Conservation (phyloP, 1,140 invertebrate genomes). For the Sarcophaga bullata region DNA sequence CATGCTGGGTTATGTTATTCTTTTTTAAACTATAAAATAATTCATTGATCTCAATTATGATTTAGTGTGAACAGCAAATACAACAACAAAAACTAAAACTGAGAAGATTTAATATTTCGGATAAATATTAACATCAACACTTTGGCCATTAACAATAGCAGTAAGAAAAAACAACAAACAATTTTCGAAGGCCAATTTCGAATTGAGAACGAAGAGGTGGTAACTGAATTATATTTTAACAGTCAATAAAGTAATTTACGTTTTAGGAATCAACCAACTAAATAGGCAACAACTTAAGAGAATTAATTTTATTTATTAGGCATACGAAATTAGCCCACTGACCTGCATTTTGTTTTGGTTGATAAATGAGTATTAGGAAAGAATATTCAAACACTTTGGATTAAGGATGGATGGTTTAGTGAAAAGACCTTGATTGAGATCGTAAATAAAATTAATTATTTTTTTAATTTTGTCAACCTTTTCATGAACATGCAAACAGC, state of each 20-base stretch:
- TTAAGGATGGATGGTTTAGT: too few species aligned
- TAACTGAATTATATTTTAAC: not conserved
- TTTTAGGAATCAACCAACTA: not conserved
- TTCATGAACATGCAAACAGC: too few species aligned
- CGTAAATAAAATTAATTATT: too few species aligned
- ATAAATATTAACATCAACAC: constrained; percentile 5
- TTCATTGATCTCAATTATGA: constrained; percentile 11
- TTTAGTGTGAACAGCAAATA: not conserved
- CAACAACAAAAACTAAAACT: not conserved
- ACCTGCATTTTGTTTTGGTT: not conserved
- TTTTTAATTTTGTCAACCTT: too few species aligned
- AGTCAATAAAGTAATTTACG: constrained; percentile 4
- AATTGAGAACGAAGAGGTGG: not conserved
- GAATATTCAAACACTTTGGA: too few species aligned
- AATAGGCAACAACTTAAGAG: not conserved
- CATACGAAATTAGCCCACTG: not conserved
- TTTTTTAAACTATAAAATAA: not conserved
- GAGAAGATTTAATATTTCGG: not conserved
- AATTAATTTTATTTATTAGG: constrained; percentile 1
- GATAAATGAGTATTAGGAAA: too few species aligned
- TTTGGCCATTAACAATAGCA: not conserved
- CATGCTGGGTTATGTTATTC: not conserved
- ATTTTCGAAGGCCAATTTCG: not conserved
- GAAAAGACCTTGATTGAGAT: too few species aligned
- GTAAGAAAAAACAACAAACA: too few species aligned